Conservation (phyloP, 2,888 invertebrate genomes). For the Myopa testacea region DNA sequence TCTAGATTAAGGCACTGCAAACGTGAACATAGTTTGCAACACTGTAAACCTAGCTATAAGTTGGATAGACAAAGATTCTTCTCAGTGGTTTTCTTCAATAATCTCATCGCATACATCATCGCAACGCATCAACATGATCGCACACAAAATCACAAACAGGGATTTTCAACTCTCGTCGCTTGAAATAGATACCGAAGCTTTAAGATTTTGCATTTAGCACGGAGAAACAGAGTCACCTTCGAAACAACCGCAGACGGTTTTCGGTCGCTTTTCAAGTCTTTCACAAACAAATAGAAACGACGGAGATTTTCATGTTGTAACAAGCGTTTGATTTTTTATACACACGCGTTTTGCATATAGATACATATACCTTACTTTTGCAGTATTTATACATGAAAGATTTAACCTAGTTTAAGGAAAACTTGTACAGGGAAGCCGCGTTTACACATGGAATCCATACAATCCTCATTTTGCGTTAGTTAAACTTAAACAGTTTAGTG, state of each 20-base stretch:
- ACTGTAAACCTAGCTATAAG: neutral
- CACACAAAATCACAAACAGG: conserved; percentile 33
- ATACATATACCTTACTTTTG: neutral
- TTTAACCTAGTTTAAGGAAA: conserved; percentile 14
- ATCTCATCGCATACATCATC: neutral
- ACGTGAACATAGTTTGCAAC: neutral
- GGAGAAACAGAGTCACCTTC: neutral
- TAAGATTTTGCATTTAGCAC: conserved; percentile 35
- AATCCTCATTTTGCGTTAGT: conserved; percentile 41
- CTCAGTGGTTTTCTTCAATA: neutral
- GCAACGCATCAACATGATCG: too few relatives aligned
- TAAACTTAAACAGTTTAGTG: conserved; percentile 27
- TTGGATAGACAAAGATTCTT: neutral
- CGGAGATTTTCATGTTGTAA: neutral
- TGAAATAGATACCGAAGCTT: conserved; percentile 27
- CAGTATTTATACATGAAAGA: conserved; percentile 3
- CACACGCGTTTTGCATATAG: conserved; percentile 8
- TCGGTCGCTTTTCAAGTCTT: conserved; percentile 11
- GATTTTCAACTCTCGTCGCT: conserved; percentile 35
- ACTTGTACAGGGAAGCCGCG: conserved; percentile 39
- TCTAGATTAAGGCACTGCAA: neutral
- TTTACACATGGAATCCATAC: conserved; percentile 37
- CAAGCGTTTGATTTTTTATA: conserved; percentile 15
- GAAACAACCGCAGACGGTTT: conserved; percentile 12
- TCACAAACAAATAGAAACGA: neutral